A percentile compares a stretch with the other conserved stretches of the same genome.
Conservation (phyloP, 1,140 invertebrate species). For the Lepidotrigona ventralis region DNA sequence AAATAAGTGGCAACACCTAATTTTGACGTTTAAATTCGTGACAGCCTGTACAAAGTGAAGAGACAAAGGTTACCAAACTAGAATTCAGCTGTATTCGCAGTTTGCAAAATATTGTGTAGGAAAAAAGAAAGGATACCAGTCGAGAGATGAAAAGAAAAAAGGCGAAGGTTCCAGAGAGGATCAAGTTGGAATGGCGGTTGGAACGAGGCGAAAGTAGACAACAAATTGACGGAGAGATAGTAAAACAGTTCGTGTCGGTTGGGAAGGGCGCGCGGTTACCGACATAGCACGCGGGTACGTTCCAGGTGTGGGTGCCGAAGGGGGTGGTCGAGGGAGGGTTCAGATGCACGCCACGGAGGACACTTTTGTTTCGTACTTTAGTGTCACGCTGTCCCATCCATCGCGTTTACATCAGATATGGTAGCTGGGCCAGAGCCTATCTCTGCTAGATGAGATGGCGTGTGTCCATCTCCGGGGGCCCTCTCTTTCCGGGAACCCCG, state of each 20-base stretch:
- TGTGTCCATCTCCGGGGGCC: conserved; percentile 62
- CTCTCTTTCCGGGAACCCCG: conserved; percentile 69
- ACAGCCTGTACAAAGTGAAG: too few species aligned
- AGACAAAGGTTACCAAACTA: too few species aligned
- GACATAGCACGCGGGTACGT: not conserved
- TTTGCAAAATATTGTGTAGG: not conserved
- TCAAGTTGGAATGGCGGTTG: not conserved
- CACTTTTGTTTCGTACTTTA: conserved; percentile 67
- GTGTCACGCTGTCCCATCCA: conserved; percentile 60
- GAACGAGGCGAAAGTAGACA: conserved; percentile 22
- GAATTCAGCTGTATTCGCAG: not conserved
- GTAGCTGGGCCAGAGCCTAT: conserved; percentile 62
- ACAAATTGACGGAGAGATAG: conserved; percentile 38
- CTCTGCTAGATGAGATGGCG: conserved; percentile 68
- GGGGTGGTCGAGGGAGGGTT: conserved; percentile 26
- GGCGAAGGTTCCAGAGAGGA: not conserved
- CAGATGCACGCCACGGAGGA: conserved; percentile 47
- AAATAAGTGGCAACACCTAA: too few species aligned
- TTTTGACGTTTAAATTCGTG: too few species aligned
- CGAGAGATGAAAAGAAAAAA: too few species aligned
- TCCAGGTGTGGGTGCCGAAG: conserved; percentile 48
- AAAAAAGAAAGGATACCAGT: not conserved
- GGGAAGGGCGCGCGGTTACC: not conserved
- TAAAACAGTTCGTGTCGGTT: conserved; percentile 16
- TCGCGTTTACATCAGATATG: conserved; percentile 71